Conservation (phyloP, 1,140 invertebrate genomes). For the Diprion similis region DNA sequence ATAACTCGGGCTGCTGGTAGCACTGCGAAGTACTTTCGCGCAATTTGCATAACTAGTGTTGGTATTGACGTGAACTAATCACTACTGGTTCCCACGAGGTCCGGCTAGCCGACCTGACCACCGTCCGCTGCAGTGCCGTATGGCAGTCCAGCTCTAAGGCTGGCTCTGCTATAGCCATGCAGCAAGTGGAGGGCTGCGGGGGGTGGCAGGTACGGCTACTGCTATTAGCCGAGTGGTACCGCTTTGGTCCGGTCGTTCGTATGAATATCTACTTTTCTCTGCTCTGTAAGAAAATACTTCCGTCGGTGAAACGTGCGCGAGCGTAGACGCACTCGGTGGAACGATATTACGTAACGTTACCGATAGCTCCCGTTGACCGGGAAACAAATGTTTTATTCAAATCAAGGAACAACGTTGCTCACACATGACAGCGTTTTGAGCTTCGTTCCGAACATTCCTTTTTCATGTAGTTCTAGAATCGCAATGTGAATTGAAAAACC, state of each 20-base stretch:
- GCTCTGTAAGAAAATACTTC: slow-evolving; percentile 4
- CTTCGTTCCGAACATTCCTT: too few species aligned
- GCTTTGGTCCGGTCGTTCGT: slow-evolving; percentile 3
- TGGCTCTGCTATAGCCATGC: background rate
- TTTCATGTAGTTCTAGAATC: too few species aligned
- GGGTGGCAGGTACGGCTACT: background rate
- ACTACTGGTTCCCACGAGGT: slow-evolving; percentile 56
- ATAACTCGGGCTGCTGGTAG: background rate
- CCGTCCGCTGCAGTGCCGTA: slow-evolving; percentile 25
- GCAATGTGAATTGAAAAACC: too few species aligned
- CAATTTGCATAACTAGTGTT: slow-evolving; percentile 58
- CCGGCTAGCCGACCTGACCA: slow-evolving; percentile 38
- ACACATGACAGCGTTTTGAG: too few species aligned
- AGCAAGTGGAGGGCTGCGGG: background rate
- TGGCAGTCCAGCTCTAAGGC: slow-evolving; percentile 17
- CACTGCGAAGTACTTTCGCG: slow-evolving; percentile 51
- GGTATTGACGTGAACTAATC: slow-evolving; percentile 56
- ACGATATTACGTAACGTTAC: background rate
- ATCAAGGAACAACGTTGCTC: background rate
- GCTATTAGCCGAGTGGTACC: background rate
- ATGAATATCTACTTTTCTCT: slow-evolving; percentile 1
- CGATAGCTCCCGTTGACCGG: background rate
- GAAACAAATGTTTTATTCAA: slow-evolving; percentile 6
- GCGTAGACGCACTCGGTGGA: background rate
- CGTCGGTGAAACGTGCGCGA: background rate